Conservation (phyloP, 2,888 invertebrate genomes). For the Pterostichus madidus region DNA sequence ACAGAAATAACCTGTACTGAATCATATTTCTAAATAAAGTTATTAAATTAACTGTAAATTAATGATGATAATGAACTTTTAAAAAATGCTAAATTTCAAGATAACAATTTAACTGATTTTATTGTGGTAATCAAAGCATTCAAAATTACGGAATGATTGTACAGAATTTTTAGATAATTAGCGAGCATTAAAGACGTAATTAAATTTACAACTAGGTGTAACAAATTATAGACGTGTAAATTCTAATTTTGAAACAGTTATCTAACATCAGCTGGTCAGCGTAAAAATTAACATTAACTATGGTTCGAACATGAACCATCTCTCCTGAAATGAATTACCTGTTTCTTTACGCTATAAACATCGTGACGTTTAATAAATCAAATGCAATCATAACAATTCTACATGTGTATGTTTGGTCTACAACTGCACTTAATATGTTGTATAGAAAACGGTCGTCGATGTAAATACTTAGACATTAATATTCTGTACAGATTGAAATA, state of each 20-base stretch:
- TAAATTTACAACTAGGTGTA: slow-evolving; percentile 34
- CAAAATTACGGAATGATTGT: slow-evolving; percentile 27
- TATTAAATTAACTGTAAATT: too few species aligned
- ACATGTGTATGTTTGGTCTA: not conserved
- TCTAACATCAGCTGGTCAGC: slow-evolving; percentile 10
- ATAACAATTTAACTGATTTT: not conserved
- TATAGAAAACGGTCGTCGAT: not conserved
- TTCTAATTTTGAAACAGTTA: slow-evolving; percentile 29
- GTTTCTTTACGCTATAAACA: not conserved
- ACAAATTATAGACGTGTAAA: slow-evolving; percentile 7
- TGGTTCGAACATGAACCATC: not conserved
- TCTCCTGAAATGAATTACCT: slow-evolving; percentile 2
- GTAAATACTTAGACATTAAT: not conserved
- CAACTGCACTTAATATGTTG: slow-evolving; percentile 18
- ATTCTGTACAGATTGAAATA: not conserved
- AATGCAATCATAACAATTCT: not conserved
- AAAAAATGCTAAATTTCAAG: not conserved
- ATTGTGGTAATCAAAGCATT: not conserved
- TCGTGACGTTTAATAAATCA: slow-evolving; percentile 4
- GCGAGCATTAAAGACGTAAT: slow-evolving; percentile 8
- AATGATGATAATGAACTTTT: slow-evolving; percentile 1
- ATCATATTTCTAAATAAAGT: not conserved
- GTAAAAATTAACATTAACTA: slow-evolving; percentile 19
- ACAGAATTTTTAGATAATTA: slow-evolving; percentile 14
- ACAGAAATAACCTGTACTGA: not conserved